Evolutionary conservation across 2,797 vertebrate species (phyloP), one percentile per base, ranked within the genome.

Genomic region (Fistularia commersonii): DNA sequence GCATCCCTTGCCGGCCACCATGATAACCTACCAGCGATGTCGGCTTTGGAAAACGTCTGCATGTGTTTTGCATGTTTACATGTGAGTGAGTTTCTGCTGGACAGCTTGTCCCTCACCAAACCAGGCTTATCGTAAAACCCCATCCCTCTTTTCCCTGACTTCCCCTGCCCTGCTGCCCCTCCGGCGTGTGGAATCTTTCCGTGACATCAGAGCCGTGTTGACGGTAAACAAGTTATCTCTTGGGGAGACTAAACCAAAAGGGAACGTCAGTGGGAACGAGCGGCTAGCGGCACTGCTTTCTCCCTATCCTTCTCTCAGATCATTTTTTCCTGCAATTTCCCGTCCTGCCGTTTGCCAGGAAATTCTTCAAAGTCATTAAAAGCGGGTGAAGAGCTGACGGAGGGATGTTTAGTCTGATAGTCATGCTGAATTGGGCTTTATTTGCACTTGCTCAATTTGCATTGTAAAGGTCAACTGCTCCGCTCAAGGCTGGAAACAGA

Each of bases 181-280:
- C 61, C 51, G 68, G 33, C 54, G 45, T 80, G 76, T 66, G 64
- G 65, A 64, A 82, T 82, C 69, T 89, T 89, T 90, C 89, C 87
- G 57, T 91, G 88, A 89, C 86, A 87, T 88, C 82, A 83, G 55
- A 81, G 80, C 57, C 0, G 51, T 70, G 61, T 75, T 85, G 81
- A 85, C 80, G 67, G 82, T 85, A 86, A 88, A 88, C 84, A 87
- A 76, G 57, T 77, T 77, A 57, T 66, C 81, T 88, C 86, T 73
- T 59, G 62, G 77, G 85, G 76, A 69, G 72, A 48, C 56, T 35
- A 23, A 53, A 66, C 64, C 53, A 55, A 66, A 64, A 67, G 61
- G 55, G 67, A 69, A 69, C 58, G 40, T 66, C 76, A 75, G 79
- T 82, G 75, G 80, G 77, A 85, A 79, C 61, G 42, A 12, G 45